Evolutionary conservation across 2,113 vertebrate genomes (phyloP).

Genomic region (Gnathonemus longibarbis): DNA sequence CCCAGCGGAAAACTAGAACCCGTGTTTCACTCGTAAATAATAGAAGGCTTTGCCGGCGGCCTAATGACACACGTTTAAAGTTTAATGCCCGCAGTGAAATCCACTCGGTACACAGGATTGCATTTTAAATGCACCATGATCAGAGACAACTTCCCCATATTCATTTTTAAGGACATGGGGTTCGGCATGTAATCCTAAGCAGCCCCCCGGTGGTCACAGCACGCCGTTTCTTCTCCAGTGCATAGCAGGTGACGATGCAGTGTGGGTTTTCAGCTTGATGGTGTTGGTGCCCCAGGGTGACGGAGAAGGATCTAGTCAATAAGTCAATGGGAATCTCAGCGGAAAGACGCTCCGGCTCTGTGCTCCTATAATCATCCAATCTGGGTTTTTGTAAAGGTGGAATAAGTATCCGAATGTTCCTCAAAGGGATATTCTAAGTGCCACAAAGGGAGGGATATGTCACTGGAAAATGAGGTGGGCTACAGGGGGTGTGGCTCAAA

Average conservation of each 20-base stretch:
- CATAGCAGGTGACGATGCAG: not conserved
- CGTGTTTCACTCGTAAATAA: slow-evolving; percentile 5
- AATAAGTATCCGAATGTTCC: not conserved
- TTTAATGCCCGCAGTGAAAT: slow-evolving; percentile 19
- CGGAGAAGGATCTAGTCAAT: not conserved
- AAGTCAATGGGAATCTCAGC: not conserved
- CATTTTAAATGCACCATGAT: slow-evolving; percentile 14
- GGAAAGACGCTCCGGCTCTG: not conserved
- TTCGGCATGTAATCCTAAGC: not conserved
- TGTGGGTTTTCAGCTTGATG: not conserved
- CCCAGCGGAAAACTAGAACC: not conserved
- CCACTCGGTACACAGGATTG: slow-evolving; percentile 5
- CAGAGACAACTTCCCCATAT: slow-evolving; percentile 8
- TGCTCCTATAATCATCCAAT: not conserved
- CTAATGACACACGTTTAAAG: slow-evolving; percentile 18
- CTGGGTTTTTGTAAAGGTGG: not conserved
- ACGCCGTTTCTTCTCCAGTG: not conserved
- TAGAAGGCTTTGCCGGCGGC: not conserved
- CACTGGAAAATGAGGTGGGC: not conserved
- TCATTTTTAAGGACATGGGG: not conserved
- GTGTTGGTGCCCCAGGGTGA: not conserved
- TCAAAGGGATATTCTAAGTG: not conserved
- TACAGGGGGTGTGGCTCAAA: not conserved
- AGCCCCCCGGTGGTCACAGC: not conserved
- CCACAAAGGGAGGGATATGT: not conserved